Evolutionary conservation across 2,113 vertebrate genomes (phyloP), one percentile per base, ranked within the genome.

Genomic region (Cyphomyrus plagiostoma): DNA sequence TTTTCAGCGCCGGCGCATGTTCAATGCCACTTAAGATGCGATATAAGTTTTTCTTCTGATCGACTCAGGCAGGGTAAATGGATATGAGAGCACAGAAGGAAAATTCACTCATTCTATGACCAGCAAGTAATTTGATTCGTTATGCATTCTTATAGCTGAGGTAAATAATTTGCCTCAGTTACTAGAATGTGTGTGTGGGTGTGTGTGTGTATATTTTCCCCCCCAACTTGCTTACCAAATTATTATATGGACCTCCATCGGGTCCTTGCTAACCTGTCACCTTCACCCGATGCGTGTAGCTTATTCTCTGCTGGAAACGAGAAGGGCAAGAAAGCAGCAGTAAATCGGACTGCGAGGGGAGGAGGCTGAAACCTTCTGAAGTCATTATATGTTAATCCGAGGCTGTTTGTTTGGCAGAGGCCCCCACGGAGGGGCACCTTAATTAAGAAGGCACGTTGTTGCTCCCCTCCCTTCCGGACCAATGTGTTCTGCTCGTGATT

Each of bases 401-500:
- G 39, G 2, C 0, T 30, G 52, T 87, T 82, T 80, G 62, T 90
- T 90, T 86, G 2, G 42, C 53, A 45, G 21, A 35, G 10, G 42
- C 50, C 74, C 6, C 6, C 11, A 10, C 15, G 42, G 77, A 35
- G 92, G 77, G 17, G 13, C 45, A 3, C 82, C 53, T 83, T 91
- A 89, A 83, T 89, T 88, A 90, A 90, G 30, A 21, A 89, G 49
- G 49, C 4, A 6, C 15, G 26, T 89, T 82, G 56, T 91, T 19
- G 23, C 49, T 66, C 88, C 49, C 13, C 39, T 85, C 48, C 50
- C 39, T 35, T 85, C 74, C 87, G 52, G 88, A 90, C 86, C 10
- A 66, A 82, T 89, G 45, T 8, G 4, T 56, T 52, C 17, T 6
- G 30, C 62, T 89, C 62, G 50, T 92, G 87, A 91, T 91, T 87